Conservation (phyloP, 2,113 vertebrate species). For the Hippoglossus stenolepis region DNA sequence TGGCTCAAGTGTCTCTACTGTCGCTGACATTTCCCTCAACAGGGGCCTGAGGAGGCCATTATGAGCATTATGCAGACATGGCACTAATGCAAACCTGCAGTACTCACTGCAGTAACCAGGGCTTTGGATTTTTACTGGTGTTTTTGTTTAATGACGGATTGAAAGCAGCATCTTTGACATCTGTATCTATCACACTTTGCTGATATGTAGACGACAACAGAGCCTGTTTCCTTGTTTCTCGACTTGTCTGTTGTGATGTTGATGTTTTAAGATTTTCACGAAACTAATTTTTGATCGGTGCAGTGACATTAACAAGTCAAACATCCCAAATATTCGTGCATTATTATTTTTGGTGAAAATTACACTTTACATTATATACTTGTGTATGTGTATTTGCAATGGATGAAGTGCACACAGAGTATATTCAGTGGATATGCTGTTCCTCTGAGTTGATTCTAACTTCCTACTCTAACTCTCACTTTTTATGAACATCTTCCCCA, state of each 20-base stretch:
- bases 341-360: too few relatives aligned
- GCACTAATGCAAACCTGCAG: background rate
- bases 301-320: too few relatives aligned
- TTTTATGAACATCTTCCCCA: conserved; percentile 79
- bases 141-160: background rate
- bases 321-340: too few relatives aligned
- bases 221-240: too few relatives aligned
- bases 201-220: too few relatives aligned
- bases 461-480: conserved; percentile 60
- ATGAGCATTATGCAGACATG: conserved; percentile 3
- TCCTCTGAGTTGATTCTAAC: conserved; percentile 38
- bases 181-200: too few relatives aligned
- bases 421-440: conserved; percentile 21
- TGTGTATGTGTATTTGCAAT: too few relatives aligned
- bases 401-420: background rate
- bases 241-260: background rate
- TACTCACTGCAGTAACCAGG: background rate
- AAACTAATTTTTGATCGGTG: background rate
- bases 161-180: background rate
- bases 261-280: background rate
- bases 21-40: conserved; percentile 33
- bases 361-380: background rate
- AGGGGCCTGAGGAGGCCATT: conserved; percentile 34
- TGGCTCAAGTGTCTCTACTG: conserved; percentile 55
- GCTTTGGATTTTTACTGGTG: background rate